Evolutionary conservation across 2,113 vertebrate genomes (phyloP).

Genomic region (Otus sunia): DNA sequence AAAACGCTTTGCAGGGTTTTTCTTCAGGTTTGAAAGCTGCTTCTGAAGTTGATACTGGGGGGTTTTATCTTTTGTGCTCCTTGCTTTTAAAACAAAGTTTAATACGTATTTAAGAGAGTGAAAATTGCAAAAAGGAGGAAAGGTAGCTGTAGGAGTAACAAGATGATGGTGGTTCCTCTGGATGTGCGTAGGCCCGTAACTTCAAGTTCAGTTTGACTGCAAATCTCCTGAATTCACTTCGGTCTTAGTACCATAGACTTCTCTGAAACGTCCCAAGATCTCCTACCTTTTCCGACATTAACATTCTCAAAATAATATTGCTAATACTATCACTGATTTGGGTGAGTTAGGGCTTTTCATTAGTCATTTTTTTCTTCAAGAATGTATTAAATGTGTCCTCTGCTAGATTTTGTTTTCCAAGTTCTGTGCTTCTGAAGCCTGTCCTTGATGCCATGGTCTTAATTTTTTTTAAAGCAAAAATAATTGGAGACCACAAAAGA

Average conservation of each 20-base stretch:
- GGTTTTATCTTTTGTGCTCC: background rate
- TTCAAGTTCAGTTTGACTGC: background rate
- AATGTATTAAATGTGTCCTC: background rate
- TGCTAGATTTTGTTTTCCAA: background rate
- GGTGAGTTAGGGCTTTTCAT: background rate
- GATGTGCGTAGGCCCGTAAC: fast-evolving
- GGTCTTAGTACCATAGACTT: background rate
- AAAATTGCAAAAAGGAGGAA: background rate
- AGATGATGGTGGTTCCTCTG: background rate
- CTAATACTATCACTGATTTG: background rate
- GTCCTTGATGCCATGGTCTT: background rate
- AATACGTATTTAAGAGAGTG: background rate
- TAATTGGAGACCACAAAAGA: background rate
- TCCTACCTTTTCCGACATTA: background rate
- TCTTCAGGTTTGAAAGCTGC: background rate
- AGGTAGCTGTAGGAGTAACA: background rate
- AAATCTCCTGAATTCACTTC: background rate
- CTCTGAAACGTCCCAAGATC: background rate
- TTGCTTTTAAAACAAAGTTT: background rate
- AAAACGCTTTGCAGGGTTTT: too few relatives aligned
- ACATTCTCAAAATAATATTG: background rate
- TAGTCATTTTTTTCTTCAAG: background rate
- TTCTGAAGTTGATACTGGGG: background rate
- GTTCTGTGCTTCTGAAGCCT: conserved; percentile 22
- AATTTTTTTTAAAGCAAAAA: background rate